phyloP scores from a whole-genome alignment of 2,113 vertebrate species.

The Cromileptes altivelis region DNA sequence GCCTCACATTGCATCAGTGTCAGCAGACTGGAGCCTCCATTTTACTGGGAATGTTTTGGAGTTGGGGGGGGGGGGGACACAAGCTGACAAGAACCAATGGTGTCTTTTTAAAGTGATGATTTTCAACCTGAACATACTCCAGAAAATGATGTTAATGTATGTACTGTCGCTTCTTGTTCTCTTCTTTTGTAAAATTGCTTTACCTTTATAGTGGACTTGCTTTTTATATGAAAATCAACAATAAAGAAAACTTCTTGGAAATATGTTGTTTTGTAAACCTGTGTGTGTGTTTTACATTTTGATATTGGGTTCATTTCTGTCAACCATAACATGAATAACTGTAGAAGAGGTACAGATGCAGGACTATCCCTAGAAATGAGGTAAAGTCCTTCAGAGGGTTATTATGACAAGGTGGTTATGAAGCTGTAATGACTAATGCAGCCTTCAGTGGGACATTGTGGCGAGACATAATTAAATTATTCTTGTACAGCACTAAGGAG shows the following conservation, averaged over 20 bases:
- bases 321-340: neutral
- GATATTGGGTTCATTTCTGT: neutral
- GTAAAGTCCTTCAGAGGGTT: too few species aligned
- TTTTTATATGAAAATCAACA: constrained; percentile 54
- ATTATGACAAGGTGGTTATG: too few species aligned
- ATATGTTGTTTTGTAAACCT: neutral
- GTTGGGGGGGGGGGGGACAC: neutral
- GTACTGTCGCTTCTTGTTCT: constrained; percentile 50
- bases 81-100: constrained; percentile 42
- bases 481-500: too few species aligned
- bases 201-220: constrained; percentile 52
- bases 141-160: constrained; percentile 34
- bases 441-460: too few species aligned
- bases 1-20: constrained; percentile 36
- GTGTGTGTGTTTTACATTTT: neutral
- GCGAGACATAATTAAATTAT: too few species aligned
- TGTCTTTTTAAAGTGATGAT: constrained; percentile 53
- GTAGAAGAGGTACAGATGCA: neutral
- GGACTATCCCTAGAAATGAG: neutral
- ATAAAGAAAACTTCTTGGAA: constrained; percentile 44
- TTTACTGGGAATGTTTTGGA: neutral
- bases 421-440: too few species aligned
- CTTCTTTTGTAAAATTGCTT: constrained; percentile 62
- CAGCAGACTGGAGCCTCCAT: neutral
- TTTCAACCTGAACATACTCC: constrained; percentile 43